phyloP scores from a whole-genome alignment of 2,113 vertebrate species.

The Thinocorus orbignyianus region DNA sequence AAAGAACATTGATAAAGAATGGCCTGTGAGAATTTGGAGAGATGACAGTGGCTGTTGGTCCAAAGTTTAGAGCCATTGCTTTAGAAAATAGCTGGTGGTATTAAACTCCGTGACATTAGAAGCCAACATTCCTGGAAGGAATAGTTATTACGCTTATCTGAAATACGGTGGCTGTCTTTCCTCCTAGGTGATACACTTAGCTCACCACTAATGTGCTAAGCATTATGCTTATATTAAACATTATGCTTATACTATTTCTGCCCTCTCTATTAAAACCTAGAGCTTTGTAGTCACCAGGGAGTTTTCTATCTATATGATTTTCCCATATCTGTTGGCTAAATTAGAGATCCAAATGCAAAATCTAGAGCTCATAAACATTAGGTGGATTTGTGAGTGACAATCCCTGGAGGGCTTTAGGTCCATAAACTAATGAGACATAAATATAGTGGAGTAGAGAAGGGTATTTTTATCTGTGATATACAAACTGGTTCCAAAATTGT shows the following conservation, averaged over 20 bases:
- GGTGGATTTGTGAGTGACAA: constrained; percentile 69
- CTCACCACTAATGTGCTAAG: constrained; percentile 35
- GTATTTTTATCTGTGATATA: constrained; percentile 65
- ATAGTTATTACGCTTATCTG: not conserved
- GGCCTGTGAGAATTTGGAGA: not conserved
- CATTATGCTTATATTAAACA: constrained; percentile 49
- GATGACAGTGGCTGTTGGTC: not conserved
- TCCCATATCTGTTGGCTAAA: constrained; percentile 55
- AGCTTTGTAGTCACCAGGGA: constrained; percentile 65
- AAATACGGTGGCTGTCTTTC: not conserved
- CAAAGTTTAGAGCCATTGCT: not conserved
- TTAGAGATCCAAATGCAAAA: constrained; percentile 70
- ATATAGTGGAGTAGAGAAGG: constrained; percentile 47
- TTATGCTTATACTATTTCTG: constrained; percentile 47
- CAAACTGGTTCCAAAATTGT: constrained; percentile 45
- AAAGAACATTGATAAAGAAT: not conserved
- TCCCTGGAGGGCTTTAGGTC: constrained; percentile 69
- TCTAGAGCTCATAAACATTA: constrained; percentile 64
- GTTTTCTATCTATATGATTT: constrained; percentile 53
- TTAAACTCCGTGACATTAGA: not conserved
- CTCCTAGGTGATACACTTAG: not conserved
- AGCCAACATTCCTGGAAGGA: not conserved
- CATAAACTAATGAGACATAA: constrained; percentile 72
- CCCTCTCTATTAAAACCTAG: constrained; percentile 53
- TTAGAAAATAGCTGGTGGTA: not conserved